Evolutionary conservation across 2,888 invertebrate genomes (phyloP).

Genomic region (Yponomeuta cagnagella): DNA sequence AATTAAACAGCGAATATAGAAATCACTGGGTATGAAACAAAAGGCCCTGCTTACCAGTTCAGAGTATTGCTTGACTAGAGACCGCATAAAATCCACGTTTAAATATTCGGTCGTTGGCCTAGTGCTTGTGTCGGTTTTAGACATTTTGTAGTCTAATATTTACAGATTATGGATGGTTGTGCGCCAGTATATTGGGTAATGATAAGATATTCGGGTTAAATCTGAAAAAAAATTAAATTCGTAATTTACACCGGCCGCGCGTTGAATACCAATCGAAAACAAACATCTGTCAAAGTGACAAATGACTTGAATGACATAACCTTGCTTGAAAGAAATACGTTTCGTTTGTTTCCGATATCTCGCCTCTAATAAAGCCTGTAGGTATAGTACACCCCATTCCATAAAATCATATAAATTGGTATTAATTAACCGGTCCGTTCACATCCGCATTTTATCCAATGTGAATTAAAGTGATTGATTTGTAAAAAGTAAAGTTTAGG

Average conservation of each 20-base stretch:
- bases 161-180: not conserved
- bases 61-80: slow-evolving; percentile 67
- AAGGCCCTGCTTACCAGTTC: slow-evolving; percentile 51
- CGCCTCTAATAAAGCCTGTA: too few relatives aligned
- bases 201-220: too few relatives aligned
- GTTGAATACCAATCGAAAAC: not conserved
- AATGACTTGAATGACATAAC: too few relatives aligned
- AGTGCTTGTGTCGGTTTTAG: slow-evolving; percentile 47
- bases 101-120: slow-evolving; percentile 42
- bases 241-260: not conserved
- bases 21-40: not conserved
- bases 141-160: slow-evolving; percentile 31
- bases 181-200: not conserved
- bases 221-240: too few relatives aligned
- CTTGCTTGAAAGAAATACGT: too few relatives aligned
- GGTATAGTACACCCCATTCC: too few relatives aligned
- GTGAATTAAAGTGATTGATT: too few relatives aligned
- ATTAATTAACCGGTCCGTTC: not conserved
- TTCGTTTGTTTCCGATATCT: too few relatives aligned
- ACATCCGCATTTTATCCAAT: too few relatives aligned
- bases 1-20: not conserved
- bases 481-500: too few relatives aligned
- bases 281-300: not conserved
- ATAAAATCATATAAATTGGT: too few relatives aligned
- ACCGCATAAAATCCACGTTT: slow-evolving; percentile 66